Base-by-base conservation (phyloP, 1,140 invertebrate genomes). In the Halotydeus destructor region DNA sequence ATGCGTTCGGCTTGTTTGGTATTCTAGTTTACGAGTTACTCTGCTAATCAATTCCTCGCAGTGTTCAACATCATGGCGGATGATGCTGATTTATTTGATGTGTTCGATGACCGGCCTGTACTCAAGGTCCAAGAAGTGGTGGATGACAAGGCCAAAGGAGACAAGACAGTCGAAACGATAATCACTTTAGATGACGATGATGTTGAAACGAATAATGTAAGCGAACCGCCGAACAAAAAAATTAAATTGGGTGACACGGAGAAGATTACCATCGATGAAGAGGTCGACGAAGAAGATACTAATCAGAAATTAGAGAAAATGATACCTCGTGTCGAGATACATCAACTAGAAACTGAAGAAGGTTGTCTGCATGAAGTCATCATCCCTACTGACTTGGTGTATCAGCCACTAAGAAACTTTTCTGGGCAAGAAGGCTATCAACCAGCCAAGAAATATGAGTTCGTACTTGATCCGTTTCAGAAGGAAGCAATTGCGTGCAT, bases 381-480 rank as follows among this genome's bases (percentile, higher is more conserved):
- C 21, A 68, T 84, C 38, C 85, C 88, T 38, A 78, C 78, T 19
- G 74, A 77, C 52, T 69, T 78, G 45, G 73, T 78, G 43, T 94
- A 88, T 63, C 60, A 71, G 21, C 76, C 85, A 19, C 50, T 67
- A 56, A 84, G 19, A 40, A 53, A 28, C 60, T 71, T 40, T 2
- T 36, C 19, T 2, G 36, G 43, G 4, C 39, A 44, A 55, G 62
- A 16, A 56, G 58, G 24, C 5, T 47, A 49, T 12, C 71, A 80
- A 48, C 80, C 85, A 19, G 80, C 83, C 0, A 93, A 93, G 58
- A 77, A 80, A 47, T 99, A 96, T 57, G 73, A 76, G 49, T 99
- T 98, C 55, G 75, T 78, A 40, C 64, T 99, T 19, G 94, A 99
- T 75, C 78, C 89, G 0, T 99, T 99, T 64, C 94, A 99, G 60